Evolutionary conservation across 2,797 vertebrate species (phyloP), one percentile per base, ranked within the genome.

Genomic region (Anguilla anguilla): DNA sequence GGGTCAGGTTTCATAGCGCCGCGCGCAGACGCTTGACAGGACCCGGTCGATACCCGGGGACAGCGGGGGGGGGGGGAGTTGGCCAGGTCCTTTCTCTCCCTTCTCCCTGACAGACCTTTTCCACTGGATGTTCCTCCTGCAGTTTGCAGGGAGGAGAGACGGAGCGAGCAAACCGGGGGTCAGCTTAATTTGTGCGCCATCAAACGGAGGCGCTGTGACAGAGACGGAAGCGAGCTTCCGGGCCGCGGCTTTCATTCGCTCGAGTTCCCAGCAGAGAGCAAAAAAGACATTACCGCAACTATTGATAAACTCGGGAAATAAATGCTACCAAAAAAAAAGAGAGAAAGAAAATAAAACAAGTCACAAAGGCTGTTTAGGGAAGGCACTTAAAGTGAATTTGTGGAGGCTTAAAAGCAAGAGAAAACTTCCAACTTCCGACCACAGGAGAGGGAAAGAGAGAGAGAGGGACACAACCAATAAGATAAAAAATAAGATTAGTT

Each of bases 181-280:
- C 92, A 92, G 90, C 90, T 92, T 94, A 91, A 95, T 95, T 94
- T 96, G 94, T 95, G 91, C 90, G 91, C 93, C 93, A 93, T 95
- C 93, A 93, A 94, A 95, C 91, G 91, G 89, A 91, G 88, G 91
- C 83, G 86, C 88, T 90, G 53, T 69, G 90, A 94, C 92, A 90
- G 91, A 25, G 46, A 51, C 79, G 0, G 15, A 43, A 31, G 6
- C 4, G 6, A 15, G 43, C 19, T n/a, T 10, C 19, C 3, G 6
- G 46, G n/a, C 31, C 7, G 15, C 35, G 15, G 77, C 31, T 46
- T 51, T 82, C 79, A 22, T 49, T 51, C 46, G 39, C 39, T 43
- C 7, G 4, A 82, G 43, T 51, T 49, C 79, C 43, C 25, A n/a
- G 79, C 46, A 43, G 39, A 43, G 17, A 22, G n/a, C n/a, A 43